phyloP scores from a whole-genome alignment of 2,888 invertebrate genomes.

The Machimus atricapillus region DNA sequence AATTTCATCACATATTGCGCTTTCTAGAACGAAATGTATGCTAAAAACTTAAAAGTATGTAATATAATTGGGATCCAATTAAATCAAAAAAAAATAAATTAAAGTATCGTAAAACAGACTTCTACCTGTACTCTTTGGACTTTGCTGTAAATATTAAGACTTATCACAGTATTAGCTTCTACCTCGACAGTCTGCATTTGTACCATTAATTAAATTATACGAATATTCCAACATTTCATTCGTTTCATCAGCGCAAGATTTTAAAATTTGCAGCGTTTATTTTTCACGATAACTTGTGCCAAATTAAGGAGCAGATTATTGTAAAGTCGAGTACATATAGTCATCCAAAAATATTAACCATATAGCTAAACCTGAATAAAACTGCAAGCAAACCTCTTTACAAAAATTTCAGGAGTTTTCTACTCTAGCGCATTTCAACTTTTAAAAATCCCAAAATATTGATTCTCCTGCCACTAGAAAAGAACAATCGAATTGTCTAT shows the following conservation, averaged over 20 bases:
- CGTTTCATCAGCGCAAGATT: not conserved
- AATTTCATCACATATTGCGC: too few relatives aligned
- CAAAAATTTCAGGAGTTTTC: not conserved
- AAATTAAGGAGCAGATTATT: not conserved
- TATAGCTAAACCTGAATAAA: not conserved
- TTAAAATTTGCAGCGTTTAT: not conserved
- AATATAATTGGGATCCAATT: not conserved
- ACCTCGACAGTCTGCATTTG: not conserved
- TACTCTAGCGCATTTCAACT: not conserved
- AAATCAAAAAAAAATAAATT: not conserved
- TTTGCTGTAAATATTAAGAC: not conserved
- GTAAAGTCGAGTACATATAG: not conserved
- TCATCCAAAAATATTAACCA: not conserved
- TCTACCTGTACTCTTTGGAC: not conserved
- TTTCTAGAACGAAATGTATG: too few relatives aligned
- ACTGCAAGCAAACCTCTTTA: not conserved
- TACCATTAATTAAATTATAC: not conserved
- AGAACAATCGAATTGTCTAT: not conserved
- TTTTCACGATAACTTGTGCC: not conserved
- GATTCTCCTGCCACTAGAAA: not conserved
- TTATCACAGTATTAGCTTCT: not conserved
- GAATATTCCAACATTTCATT: not conserved
- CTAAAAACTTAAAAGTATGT: not conserved
- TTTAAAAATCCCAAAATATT: not conserved
- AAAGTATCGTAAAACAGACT: not conserved